Evolutionary conservation across 2,888 invertebrate genomes (phyloP).

Genomic region (Folsomia manolachei): DNA sequence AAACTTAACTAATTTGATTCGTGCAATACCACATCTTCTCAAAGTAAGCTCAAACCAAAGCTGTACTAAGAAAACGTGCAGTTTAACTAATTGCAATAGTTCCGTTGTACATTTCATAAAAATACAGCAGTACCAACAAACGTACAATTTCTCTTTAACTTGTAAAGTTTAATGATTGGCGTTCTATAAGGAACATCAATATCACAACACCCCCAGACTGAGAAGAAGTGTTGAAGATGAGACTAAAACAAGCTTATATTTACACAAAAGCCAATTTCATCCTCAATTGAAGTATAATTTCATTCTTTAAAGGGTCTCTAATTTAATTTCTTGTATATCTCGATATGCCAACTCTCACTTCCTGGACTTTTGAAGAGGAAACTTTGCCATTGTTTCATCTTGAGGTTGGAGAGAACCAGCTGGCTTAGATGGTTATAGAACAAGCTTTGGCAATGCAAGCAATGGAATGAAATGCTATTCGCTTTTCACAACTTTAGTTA

Average conservation of each 20-base stretch:
- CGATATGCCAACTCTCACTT: neutral
- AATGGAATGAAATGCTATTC: neutral
- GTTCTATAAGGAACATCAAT: too few species aligned
- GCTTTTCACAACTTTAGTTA: neutral
- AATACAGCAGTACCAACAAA: too few species aligned
- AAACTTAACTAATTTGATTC: too few species aligned
- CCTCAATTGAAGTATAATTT: slow-evolving; percentile 2
- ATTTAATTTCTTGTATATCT: neutral
- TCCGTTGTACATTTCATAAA: too few species aligned
- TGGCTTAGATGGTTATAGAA: too few species aligned
- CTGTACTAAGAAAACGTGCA: too few species aligned
- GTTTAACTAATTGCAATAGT: too few species aligned
- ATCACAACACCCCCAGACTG: neutral
- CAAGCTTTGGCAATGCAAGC: too few species aligned
- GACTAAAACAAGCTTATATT: neutral
- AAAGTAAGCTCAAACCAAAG: too few species aligned
- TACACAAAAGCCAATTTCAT: slow-evolving; percentile 4
- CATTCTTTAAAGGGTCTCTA: neutral
- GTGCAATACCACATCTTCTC: too few species aligned
- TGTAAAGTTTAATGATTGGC: too few species aligned
- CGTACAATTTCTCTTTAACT: too few species aligned
- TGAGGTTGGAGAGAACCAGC: neutral
- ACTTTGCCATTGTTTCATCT: neutral
- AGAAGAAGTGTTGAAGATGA: neutral
- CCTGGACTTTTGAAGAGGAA: neutral